Base-by-base conservation (phyloP, 2,113 vertebrate species). In the Dolichotis patagonum region DNA sequence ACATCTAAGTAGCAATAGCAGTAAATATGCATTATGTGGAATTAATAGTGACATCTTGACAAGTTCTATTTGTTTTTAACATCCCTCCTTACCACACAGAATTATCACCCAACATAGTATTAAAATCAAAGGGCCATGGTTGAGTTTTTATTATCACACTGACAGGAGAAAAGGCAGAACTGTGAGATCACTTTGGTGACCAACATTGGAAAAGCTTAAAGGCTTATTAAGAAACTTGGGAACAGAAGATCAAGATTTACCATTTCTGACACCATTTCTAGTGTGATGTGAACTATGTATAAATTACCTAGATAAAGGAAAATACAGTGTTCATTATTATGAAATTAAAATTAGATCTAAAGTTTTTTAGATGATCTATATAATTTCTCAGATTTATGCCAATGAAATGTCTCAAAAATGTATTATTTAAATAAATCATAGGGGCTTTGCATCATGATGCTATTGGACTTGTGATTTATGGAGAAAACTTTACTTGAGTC, bases 11-110 rank as follows among this genome's bases (percentile, higher is more conserved):
- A 65, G 82, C 56, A 95, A 83, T 35, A 83, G 38, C 63, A 94
- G 77, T 90, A 96, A 95, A 88, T 87, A 96, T 85, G 85, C 94
- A 94, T 95, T 88, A 95, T 88, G 85, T 73, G 63, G 65, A 92
- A 96, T 96, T 95, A 94, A 88, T 80, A 96, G 91, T 88, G 85
- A 28, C 82, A 96, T 94, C 46, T 94, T 92, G 46, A 94, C 67
- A 92, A 84, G 22, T 58, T 86, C 49, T 60, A 32, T 54, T 93
- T 90, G 38, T 71, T 90, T 71, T 92, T 63, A 49, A 65, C 46
- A n/a, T 5, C 35, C 91, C 22, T 75, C 49, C 88, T 86, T 54
- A 94, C 84, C 46, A 85, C 77, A 56, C n/a, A 92, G 13, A 88
- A 38, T 28, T 32, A 88, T 92, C 88, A 73, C 35, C 71, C 56